Percentiles rank a stretch among this genome's conserved stretches.
phyloP scores from a whole-genome alignment of 2,797 vertebrate genomes.

The Benthosema pterotum region DNA sequence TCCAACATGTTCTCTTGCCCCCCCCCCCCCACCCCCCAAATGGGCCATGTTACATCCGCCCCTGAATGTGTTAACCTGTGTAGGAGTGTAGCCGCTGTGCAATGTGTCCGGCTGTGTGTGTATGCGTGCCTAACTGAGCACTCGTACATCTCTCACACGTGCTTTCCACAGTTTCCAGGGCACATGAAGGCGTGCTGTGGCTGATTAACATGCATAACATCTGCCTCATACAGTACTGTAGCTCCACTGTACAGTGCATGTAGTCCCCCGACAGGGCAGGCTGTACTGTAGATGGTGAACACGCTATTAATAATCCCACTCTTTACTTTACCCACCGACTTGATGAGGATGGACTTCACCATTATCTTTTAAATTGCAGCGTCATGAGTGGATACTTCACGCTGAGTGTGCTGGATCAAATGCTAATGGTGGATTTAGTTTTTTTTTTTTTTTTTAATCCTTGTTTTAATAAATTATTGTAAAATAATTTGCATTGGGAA shows the following conservation, averaged over 20 bases:
- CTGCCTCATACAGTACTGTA: too few relatives aligned
- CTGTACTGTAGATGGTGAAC: slow-evolving; percentile 2
- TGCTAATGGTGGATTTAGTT: too few relatives aligned
- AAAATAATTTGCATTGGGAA: too few relatives aligned
- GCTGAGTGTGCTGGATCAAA: too few relatives aligned
- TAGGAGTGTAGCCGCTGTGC: slow-evolving; percentile 7
- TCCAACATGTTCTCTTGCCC: too few relatives aligned
- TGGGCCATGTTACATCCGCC: too few relatives aligned
- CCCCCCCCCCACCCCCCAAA: too few relatives aligned
- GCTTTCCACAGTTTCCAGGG: neutral
- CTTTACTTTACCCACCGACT: neutral
- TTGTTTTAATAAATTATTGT: too few relatives aligned
- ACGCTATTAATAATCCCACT: slow-evolving; percentile 16
- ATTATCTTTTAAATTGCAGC: neutral
- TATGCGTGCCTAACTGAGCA: neutral
- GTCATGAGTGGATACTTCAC: neutral
- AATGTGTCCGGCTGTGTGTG: slow-evolving; percentile 13
- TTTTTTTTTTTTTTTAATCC: too few relatives aligned
- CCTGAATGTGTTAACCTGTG: slow-evolving; percentile 28
- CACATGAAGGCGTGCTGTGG: slow-evolving; percentile 3
- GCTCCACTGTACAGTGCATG: slow-evolving; percentile 7
- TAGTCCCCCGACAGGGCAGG: slow-evolving; percentile 1
- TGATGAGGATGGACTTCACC: neutral
- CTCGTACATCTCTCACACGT: neutral
- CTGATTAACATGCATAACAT: slow-evolving; percentile 31